These are phyloP conservation scores for Nothocercus nigrocapillus DNA, from an alignment of 2,113 vertebrate species.

Conservation along the genomic window DNA sequence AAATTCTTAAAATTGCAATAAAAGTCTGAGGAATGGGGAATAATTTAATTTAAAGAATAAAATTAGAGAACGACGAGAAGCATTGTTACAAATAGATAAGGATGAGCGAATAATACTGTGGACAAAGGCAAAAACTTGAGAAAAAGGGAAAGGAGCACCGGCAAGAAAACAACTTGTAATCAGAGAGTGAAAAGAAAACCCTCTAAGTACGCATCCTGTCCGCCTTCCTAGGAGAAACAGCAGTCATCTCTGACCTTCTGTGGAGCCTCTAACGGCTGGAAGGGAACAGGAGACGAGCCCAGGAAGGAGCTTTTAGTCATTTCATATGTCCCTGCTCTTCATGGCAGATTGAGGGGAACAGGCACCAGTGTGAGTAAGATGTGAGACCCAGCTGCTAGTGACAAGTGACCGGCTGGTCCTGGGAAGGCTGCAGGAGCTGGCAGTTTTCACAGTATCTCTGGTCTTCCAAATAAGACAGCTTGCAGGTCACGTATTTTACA, in stretches of 20 bases:
- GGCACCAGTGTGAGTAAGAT: neutral
- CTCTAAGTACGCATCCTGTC: neutral
- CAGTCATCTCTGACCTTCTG: neutral
- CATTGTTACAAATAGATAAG: neutral
- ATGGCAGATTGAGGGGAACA: neutral
- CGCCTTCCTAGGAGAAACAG: neutral
- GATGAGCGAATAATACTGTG: neutral
- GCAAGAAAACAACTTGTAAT: neutral
- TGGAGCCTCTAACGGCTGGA: neutral
- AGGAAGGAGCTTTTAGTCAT: neutral
- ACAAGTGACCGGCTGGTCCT: neutral
- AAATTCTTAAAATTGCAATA: neutral
- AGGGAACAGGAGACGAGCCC: neutral
- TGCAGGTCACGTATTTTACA: neutral
- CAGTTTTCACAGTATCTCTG: fast-evolving
- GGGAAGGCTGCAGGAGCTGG: neutral
- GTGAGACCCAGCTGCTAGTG: fast-evolving
- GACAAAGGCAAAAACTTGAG: neutral
- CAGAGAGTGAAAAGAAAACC: neutral
- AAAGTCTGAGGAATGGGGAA: neutral
- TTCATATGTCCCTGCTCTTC: neutral
- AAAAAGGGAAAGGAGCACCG: neutral
- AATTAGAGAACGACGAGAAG: neutral
- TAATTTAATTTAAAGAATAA: neutral
- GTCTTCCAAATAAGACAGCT: neutral